phyloP scores from a whole-genome alignment of 2,888 invertebrate genomes.

The Strigamia transsilvanica region DNA sequence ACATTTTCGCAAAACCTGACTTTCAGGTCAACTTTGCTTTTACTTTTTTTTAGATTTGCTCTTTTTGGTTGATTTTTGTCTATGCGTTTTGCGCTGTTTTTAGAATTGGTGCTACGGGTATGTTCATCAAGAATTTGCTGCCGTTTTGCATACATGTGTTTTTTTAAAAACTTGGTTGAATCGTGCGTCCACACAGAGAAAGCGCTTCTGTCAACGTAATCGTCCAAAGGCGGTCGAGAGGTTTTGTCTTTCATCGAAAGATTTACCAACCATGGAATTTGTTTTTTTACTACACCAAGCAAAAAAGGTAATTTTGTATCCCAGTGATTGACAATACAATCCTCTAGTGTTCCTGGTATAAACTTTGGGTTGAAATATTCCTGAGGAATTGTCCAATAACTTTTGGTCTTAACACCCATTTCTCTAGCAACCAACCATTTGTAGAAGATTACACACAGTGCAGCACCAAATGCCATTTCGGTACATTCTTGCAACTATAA shows the following conservation, averaged over 20 bases:
- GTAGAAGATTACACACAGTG: background rate
- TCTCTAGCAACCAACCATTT: constrained; percentile 21
- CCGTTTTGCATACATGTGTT: background rate
- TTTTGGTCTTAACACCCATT: background rate
- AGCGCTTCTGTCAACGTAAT: background rate
- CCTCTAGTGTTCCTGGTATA: background rate
- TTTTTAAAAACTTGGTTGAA: background rate
- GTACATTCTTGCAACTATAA: background rate
- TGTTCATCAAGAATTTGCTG: no score
- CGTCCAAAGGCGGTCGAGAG: background rate
- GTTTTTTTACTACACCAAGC: background rate
- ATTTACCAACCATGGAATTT: background rate
- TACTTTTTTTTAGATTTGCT: background rate
- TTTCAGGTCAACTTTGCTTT: background rate
- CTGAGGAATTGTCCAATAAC: background rate
- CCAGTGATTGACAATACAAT: background rate
- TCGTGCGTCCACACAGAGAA: background rate
- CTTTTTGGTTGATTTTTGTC: no score
- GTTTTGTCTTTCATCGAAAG: no score
- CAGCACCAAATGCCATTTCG: constrained; percentile 23
- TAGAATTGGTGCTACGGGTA: no score
- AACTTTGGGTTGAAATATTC: background rate
- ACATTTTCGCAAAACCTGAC: no score
- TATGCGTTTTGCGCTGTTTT: no score
- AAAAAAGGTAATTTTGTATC: background rate